phyloP scores from a whole-genome alignment of 2,113 vertebrate genomes.

The cat (Felis catus) region F.catus_Fca126_mat1.0 CM031424.1:20545501-20546000 shows the following conservation, averaged over 20 bases:
- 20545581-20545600: conserved; percentile 28
- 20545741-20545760: neutral
- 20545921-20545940: neutral
- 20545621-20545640: neutral
- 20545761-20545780: neutral
- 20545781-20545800: conserved; percentile 7
- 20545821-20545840: neutral
- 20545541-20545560: neutral
- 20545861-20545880: neutral
- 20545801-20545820: neutral
- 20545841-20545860: neutral
- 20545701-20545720: neutral
- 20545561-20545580: neutral
- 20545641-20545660: conserved; percentile 1
- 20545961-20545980: too few relatives aligned
- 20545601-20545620: neutral
- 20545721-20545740: neutral
- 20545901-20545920: conserved; percentile 3
- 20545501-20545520: neutral
- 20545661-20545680: conserved; percentile 10
- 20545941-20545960: too few relatives aligned
- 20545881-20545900: neutral
- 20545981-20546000: too few relatives aligned
- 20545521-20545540: conserved; percentile 3
- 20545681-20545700: neutral